Evolutionary conservation across 2,888 invertebrate genomes (phyloP), one percentile per base, ranked within the genome.

Genomic region (Sycophila texana): DNA sequence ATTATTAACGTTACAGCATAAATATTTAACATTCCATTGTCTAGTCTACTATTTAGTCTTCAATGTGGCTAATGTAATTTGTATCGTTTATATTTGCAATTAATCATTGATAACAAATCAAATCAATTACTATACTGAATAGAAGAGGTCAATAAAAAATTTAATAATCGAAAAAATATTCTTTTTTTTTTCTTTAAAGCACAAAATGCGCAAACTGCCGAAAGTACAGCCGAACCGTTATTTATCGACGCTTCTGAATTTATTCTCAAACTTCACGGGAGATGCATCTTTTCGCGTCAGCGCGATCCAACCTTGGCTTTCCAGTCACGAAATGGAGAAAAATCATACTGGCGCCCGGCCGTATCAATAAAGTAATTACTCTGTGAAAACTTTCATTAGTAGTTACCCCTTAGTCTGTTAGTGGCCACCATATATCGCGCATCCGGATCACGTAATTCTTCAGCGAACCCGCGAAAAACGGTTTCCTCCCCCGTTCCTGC

Each of bases 291-390:
- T 47, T 30, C 18, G 60, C 74, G 77, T 70, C 83, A 80, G 68
- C 74, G 58, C 51, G 16, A 66, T 74, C 60, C 63, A 70, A 55
- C 66, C 77, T 81, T 61, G 75, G 79, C 81, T 77, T 79, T 74
- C 84, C 77, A 83, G 85, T 81, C 77, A 81, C 80, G 77, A 86
- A 88, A 88, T 86, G 84, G 86, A 88, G 88, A 89, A 88, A 88
- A 88, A 89, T 89, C 84, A 85, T 84, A 82, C 83, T 76, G 78
- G 72, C 74, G 53, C 75, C 84, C 84, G 80, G 72, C 74, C 85
- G 86, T 86, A 88, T 89, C 88, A 87, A 89, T 88, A 88, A 89
- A 89, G 88, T 87, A 89, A 89, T 89, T 89, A 89, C 86, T 84
- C 51, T 81, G 79, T 81, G 83, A 85, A 85, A 87, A 89, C 85